Evolutionary conservation across 2,888 invertebrate genomes (phyloP), one percentile per base, ranked within the genome.

Genomic region (Phengaris arion): DNA sequence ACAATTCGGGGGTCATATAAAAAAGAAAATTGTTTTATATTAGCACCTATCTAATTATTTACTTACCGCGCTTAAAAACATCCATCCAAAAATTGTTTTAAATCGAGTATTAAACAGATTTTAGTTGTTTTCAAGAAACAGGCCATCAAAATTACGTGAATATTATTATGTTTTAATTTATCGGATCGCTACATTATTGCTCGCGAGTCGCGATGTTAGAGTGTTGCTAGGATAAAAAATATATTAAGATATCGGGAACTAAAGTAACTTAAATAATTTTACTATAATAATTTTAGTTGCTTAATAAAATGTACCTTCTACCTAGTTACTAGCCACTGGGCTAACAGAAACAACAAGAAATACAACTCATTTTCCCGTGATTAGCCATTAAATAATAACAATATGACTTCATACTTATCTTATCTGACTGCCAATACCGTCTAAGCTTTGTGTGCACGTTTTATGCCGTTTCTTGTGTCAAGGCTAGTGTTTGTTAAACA

Each of bases 381-480:
- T 69, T 69, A 48, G 69, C 48, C 9, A n/a, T 69, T 13, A 45
- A n/a, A 68, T 48, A 48, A 9, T 48, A 69, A 35, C 35, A 35
- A 35, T 35, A 35, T 46, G 68, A 68, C 68, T 68, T 69, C 48
- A 69, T 7, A 15, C n/a, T 72, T 72, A 72, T 72, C 72, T 72
- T 54, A 72, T 72, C 72, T 35, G 48, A 46, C 52, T 54, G 72
- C 35, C 54, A 72, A 72, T 45, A 54, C 35, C 1, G n/a, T 51
- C 15, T 52, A 15, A 51, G 52, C 51, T 6, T 12, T 69, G 48
- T 69, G 72, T 74, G 22, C 74, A 68, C 45, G 68, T 35, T 74
- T 48, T 10, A 7, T 74, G 46, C 5, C 22, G 9, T 54, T 35
- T 77, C 68, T 74, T 48, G 75, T 79, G 78, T 79, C 79, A 77